Conservation (phyloP, 1,140 invertebrate species). For the Eulimnadia texana region DNA sequence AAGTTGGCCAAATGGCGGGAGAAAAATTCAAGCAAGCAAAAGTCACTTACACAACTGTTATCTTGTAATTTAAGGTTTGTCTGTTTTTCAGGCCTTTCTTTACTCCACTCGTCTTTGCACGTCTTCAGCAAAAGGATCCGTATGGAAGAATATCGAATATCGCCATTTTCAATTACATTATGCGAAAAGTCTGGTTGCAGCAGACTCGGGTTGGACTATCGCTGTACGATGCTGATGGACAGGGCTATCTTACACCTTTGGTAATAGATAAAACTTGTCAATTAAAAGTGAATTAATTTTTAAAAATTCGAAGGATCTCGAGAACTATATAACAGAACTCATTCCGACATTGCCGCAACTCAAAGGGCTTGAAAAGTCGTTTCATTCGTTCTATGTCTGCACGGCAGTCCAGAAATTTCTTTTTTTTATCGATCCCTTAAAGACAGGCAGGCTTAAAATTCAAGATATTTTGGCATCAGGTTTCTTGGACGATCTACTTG, state of each 20-base stretch:
- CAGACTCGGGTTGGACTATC: constrained; percentile 85
- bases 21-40: constrained; percentile 45
- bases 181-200: constrained; percentile 85
- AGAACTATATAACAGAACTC: constrained; percentile 85
- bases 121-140: constrained; percentile 64
- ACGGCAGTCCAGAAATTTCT: constrained; percentile 89
- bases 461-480: constrained; percentile 79
- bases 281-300: too few species aligned
- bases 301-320: constrained; percentile 67
- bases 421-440: constrained; percentile 82
- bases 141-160: constrained; percentile 64
- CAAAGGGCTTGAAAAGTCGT: constrained; percentile 78
- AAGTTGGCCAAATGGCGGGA: constrained; percentile 51
- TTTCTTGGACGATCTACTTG: constrained; percentile 79
- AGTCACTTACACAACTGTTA: too few species aligned
- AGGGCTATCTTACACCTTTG: constrained; percentile 77
- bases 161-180: constrained; percentile 86
- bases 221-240: constrained; percentile 80
- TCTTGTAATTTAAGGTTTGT: too few species aligned
- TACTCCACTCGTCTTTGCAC: constrained; percentile 68
- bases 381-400: constrained; percentile 91
- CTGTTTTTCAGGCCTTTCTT: constrained; percentile 48
- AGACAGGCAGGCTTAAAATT: constrained; percentile 76
- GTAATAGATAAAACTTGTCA: too few species aligned
- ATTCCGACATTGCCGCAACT: constrained; percentile 80